Conservation (phyloP, 2,113 vertebrate species). For the Macquaria australasica region DNA sequence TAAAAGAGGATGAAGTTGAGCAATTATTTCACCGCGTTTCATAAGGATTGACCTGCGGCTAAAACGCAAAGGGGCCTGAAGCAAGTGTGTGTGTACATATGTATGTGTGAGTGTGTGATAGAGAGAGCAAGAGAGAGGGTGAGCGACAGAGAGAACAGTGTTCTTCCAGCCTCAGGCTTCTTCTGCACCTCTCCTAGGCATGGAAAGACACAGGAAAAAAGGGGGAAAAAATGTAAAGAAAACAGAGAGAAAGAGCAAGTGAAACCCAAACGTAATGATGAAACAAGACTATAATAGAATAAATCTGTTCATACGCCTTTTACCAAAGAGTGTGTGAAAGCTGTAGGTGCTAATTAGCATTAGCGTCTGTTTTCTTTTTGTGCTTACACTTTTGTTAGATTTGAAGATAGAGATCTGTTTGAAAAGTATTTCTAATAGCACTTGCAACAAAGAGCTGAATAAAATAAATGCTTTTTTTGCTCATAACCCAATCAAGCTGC, state of each 20-base stretch:
- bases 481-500: not conserved
- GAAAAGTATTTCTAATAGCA: not conserved
- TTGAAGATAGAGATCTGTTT: not conserved
- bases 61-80: slow-evolving; percentile 51
- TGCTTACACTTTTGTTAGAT: not conserved
- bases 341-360: not conserved
- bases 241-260: slow-evolving; percentile 14
- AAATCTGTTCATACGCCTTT: not conserved
- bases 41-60: slow-evolving; percentile 73
- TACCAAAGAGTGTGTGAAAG: not conserved
- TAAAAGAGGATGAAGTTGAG: slow-evolving; percentile 61
- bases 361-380: not conserved
- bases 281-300: slow-evolving; percentile 32
- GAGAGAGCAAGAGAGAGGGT: not conserved
- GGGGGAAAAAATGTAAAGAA: not conserved
- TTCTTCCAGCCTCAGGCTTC: slow-evolving; percentile 58
- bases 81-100: slow-evolving; percentile 20
- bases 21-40: slow-evolving; percentile 78
- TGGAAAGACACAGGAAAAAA: slow-evolving; percentile 10
- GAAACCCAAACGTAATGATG: slow-evolving; percentile 18
- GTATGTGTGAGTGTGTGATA: not conserved
- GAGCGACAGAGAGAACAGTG: slow-evolving; percentile 5
- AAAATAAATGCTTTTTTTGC: not conserved
- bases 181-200: slow-evolving; percentile 34
- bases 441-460: not conserved